Base-by-base conservation (phyloP, 2,113 vertebrate species). In the Scomber scombrus region DNA sequence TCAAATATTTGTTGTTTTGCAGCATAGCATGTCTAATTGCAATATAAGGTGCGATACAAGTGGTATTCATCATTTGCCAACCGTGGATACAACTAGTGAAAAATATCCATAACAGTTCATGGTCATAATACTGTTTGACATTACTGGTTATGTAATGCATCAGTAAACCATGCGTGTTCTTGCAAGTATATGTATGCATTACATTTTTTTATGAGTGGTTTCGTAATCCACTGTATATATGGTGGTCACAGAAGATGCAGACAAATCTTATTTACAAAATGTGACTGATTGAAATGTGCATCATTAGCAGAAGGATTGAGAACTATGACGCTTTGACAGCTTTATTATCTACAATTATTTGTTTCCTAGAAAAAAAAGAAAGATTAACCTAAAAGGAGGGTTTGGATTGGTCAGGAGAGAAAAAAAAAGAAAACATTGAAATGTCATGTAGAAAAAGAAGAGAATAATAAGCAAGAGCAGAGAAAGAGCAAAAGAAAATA, bases 371-470 rank as follows among this genome's bases (percentile, higher is more conserved):
- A 57, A 68, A 64, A 63, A 49, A 23, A 18, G 52, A 66, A 26
- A 46, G 49, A 63, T 34, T 64, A 26, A 11, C 15, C 49, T 66
- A 6, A 62, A 50, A 54, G 7, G 69, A 72, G 29, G 6, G 18
- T 49, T 71, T 75, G 34, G n/a, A 57, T 62, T 62, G 16, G 57
- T 51, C 63, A 31, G 67, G 63, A 71, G 18, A 57, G n/a, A 73
- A 61, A 77, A 69, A 77, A 69, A 65, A 3, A 71, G 13, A 67
- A 40, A 19, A 16, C 64, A 70, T 43, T 51, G 54, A 74, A 78
- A 82, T 60, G 26, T 54, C 40, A 63, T 72, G 60, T 21, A 51
- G 23, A 51, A 76, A 31, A 66, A 52, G 40, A 34, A 8, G 2
- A 60, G 16, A 47, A 52, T 62, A 15, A 46, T 15, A 16, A 61